Evolutionary conservation across 2,113 vertebrate genomes (phyloP).

Genomic region (Noctilio leporinus): DNA sequence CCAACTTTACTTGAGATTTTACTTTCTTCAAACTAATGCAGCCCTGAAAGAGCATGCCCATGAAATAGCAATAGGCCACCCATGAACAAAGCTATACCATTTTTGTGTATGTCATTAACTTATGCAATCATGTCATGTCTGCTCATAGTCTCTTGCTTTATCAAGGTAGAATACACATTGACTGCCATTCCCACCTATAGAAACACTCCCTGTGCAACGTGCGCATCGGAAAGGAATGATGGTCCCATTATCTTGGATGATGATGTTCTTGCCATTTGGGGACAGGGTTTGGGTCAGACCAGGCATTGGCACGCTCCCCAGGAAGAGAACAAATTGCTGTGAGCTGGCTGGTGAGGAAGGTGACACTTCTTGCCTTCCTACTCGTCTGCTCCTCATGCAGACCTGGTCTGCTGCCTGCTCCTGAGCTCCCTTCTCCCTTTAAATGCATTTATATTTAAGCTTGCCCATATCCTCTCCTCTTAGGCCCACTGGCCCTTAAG

Average conservation of each 20-base stretch:
- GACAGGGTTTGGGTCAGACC: slow-evolving; percentile 98
- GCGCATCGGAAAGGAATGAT: slow-evolving; percentile 98
- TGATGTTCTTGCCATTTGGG: slow-evolving; percentile 99
- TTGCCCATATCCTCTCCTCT: neutral
- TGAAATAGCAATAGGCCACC: slow-evolving; percentile 98
- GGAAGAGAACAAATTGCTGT: slow-evolving; percentile 69
- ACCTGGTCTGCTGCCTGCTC: slow-evolving; percentile 36
- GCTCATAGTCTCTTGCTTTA: slow-evolving; percentile 99
- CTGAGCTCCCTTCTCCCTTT: neutral
- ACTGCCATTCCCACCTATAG: slow-evolving; percentile 99
- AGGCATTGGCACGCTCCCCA: slow-evolving; percentile 92
- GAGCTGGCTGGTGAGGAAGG: slow-evolving; percentile 68
- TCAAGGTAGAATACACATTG: slow-evolving; percentile 99
- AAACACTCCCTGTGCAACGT: slow-evolving; percentile 96
- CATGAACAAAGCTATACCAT: slow-evolving; percentile 98
- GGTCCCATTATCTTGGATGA: slow-evolving; percentile 95
- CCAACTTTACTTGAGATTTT: slow-evolving; percentile 98
- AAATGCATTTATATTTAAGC: neutral
- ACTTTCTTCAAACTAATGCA: slow-evolving; percentile 99
- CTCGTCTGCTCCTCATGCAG: slow-evolving; percentile 34
- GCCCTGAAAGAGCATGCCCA: slow-evolving; percentile 97
- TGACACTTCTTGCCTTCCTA: slow-evolving; percentile 55
- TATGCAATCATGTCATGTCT: slow-evolving; percentile 99
- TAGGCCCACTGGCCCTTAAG: neutral
- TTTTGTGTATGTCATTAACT: slow-evolving; percentile 98